Evolutionary conservation across 2,888 invertebrate genomes (phyloP).

Genomic region (Acanthosepion esculentum): DNA sequence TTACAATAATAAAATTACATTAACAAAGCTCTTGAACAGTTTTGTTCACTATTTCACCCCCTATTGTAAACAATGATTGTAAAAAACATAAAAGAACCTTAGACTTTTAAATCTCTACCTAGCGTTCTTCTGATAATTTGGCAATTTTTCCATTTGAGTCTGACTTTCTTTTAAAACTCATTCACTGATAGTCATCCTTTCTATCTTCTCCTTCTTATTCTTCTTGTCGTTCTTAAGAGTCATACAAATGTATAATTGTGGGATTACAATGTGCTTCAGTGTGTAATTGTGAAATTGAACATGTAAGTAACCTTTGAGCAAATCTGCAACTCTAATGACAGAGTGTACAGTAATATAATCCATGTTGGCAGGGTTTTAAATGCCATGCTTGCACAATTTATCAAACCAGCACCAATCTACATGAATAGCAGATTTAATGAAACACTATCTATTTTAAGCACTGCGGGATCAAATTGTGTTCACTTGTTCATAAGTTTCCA

Average conservation of each 20-base stretch:
- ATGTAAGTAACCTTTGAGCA: not conserved
- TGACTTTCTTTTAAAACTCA: too few species aligned
- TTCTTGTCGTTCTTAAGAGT: not conserved
- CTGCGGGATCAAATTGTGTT: not conserved
- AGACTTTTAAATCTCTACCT: too few species aligned
- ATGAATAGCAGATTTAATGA: not conserved
- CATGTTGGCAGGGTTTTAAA: not conserved
- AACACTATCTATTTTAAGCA: not conserved
- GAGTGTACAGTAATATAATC: not conserved
- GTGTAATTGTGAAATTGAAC: constrained; percentile 33
- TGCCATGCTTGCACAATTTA: not conserved
- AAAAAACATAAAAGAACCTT: too few species aligned
- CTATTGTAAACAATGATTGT: too few species aligned
- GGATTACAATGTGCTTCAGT: not conserved
- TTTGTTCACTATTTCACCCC: too few species aligned
- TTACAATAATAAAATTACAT: too few species aligned
- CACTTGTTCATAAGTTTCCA: not conserved
- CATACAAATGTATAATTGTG: not conserved
- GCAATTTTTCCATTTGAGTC: too few species aligned
- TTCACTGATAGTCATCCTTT: too few species aligned
- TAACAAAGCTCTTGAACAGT: too few species aligned
- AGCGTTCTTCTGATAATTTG: too few species aligned
- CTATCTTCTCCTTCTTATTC: not conserved
- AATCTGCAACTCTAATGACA: not conserved
- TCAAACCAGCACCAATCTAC: not conserved